Percentiles rank a stretch among this genome's conserved stretches.
These are phyloP conservation scores for Cariama cristata DNA, from an alignment of 2,113 vertebrate species.

Conservation along the genomic window DNA sequence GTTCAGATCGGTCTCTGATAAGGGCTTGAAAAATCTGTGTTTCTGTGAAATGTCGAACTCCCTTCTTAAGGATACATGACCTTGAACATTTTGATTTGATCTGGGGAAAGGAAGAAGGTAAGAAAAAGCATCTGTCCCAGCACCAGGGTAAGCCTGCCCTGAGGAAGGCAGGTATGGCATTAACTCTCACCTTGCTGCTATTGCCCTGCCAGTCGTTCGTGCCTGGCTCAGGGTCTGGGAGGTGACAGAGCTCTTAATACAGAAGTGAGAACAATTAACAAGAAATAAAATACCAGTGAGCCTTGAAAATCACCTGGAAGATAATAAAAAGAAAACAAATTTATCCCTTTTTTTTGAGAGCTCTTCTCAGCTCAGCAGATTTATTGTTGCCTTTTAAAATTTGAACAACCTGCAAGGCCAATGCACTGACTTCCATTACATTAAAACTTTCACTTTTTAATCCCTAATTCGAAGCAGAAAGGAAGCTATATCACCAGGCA, in stretches of 20 bases:
- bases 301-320: conserved; percentile 49
- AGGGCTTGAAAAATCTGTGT: rapidly evolving
- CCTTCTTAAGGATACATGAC: not conserved
- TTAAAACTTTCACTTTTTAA: conserved; percentile 40
- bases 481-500: conserved; percentile 26
- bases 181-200: not conserved
- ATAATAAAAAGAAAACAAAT: conserved; percentile 48
- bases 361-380: conserved; percentile 24
- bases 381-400: conserved; percentile 52
- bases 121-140: not conserved
- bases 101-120: not conserved
- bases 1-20: not conserved
- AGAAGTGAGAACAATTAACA: conserved; percentile 25
- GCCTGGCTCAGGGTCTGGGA: not conserved
- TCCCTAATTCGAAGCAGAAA: conserved; percentile 17
- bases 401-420: conserved; percentile 26
- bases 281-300: conserved; percentile 1
- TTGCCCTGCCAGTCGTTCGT: not conserved
- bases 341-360: not conserved
- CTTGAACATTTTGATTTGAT: not conserved
- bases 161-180: not conserved
- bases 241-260: not conserved
- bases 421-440: not conserved
- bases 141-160: not conserved
- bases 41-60: not conserved